These are phyloP conservation scores for Dioctria linearis DNA, from an alignment of 2,888 invertebrate species.

Conservation along the genomic window DNA sequence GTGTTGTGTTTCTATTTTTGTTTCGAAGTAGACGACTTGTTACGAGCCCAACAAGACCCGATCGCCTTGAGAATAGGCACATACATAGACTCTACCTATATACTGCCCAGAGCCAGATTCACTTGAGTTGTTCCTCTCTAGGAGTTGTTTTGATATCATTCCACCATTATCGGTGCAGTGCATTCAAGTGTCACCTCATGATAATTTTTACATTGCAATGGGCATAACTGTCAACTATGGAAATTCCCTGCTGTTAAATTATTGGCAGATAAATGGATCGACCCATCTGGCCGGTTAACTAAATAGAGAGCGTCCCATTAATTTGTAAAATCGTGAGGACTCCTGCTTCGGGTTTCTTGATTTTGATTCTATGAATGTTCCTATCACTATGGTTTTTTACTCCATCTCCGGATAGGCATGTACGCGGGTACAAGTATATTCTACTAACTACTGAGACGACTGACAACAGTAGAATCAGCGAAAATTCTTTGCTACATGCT, in stretches of 20 bases:
- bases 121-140: not conserved
- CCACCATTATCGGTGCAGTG: slow-evolving; percentile 48
- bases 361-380: slow-evolving; percentile 19
- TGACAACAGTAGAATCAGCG: slow-evolving; percentile 30
- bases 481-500: slow-evolving; percentile 12
- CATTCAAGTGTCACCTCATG: slow-evolving; percentile 49
- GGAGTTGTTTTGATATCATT: slow-evolving; percentile 31
- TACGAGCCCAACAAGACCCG: not conserved
- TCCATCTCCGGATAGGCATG: slow-evolving; percentile 14
- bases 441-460: not conserved
- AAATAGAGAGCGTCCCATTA: slow-evolving; percentile 51
- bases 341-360: slow-evolving; percentile 7
- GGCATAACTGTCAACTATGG: slow-evolving; percentile 43
- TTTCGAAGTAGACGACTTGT: not conserved
- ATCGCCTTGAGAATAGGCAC: too few species aligned
- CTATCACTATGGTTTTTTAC: slow-evolving; percentile 6
- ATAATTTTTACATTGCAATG: slow-evolving; percentile 51
- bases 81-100: too few species aligned
- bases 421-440: not conserved
- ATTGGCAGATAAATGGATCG: slow-evolving; percentile 53
- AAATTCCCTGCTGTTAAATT: slow-evolving; percentile 52
- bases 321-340: slow-evolving; percentile 50
- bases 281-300: slow-evolving; percentile 45
- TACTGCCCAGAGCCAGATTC: not conserved
- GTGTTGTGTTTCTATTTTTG: too few species aligned